A percentile compares a stretch with the other conserved stretches of the same genome.
These are phyloP conservation scores for Eupithecia inturbata DNA, from an alignment of 2,888 invertebrate genomes.

Conservation along the genomic window DNA sequence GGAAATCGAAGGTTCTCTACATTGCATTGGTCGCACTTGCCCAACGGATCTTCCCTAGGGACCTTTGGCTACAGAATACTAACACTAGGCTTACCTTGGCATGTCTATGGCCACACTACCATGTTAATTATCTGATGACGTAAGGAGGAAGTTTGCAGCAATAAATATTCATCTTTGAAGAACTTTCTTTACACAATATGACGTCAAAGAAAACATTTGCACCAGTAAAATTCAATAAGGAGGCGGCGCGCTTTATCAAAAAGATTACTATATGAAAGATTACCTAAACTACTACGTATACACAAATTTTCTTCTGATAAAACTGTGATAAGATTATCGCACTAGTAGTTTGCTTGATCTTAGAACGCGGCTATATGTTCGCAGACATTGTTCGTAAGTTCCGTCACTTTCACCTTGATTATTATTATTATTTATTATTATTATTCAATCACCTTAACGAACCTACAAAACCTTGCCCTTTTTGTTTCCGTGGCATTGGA, in stretches of 20 bases:
- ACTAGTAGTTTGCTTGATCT: slow-evolving; percentile 27
- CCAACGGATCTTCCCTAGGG: slow-evolving; percentile 55
- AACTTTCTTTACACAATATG: slow-evolving; percentile 33
- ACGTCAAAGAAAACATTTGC: slow-evolving; percentile 46
- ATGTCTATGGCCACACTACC: slow-evolving; percentile 36
- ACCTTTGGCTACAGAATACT: slow-evolving; percentile 46
- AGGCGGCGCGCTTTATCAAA: slow-evolving; percentile 50
- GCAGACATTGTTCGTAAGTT: slow-evolving; percentile 16
- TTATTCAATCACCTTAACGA: too few relatives aligned
- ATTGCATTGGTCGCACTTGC: slow-evolving; percentile 37
- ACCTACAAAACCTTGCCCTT: slow-evolving; percentile 15
- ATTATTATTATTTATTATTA: too few relatives aligned
- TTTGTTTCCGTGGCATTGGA: slow-evolving; percentile 10
- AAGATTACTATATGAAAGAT: slow-evolving; percentile 55
- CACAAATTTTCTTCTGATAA: slow-evolving; percentile 64
- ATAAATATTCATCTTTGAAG: slow-evolving; percentile 19
- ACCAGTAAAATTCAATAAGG: slow-evolving; percentile 49
- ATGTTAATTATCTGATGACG: slow-evolving; percentile 38
- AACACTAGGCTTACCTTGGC: slow-evolving; percentile 38
- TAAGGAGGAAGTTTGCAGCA: slow-evolving; percentile 33
- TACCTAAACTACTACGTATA: slow-evolving; percentile 40
- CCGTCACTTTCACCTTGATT: too few relatives aligned
- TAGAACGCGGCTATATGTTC: slow-evolving; percentile 22
- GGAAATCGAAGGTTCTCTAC: slow-evolving; percentile 57
- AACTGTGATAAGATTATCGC: slow-evolving; percentile 51